Evolutionary conservation across 2,797 vertebrate genomes (phyloP), one percentile per base, ranked within the genome.

Genomic region (Ispidina lecontei): DNA sequence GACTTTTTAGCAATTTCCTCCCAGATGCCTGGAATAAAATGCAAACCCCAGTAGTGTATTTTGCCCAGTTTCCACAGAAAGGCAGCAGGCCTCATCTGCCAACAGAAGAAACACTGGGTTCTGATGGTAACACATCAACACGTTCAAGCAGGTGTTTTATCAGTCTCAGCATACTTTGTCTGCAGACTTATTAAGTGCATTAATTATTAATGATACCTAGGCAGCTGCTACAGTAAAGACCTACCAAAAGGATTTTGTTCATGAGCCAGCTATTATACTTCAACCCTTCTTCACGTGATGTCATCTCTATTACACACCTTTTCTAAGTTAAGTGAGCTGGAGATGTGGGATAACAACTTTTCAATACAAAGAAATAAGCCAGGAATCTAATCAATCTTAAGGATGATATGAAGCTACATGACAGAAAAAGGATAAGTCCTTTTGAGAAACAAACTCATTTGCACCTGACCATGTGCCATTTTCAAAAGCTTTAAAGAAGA

Each of bases 381-480:
- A 79, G 26, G 33, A 89, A 87, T 29, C 39, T 29, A 92, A 89
- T 89, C 84, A 87, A 89, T 71, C 55, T 94, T 25, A 78, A 91
- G 60, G 47, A 81, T 37, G 69, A 88, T 89, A 86, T 74, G 79
- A 89, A 89, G 62, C 63, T 73, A 80, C 17, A 8, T 25, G 77
- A 54, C 74, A 92, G 81, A 95, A n/a, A 94, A 96, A 85, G 69
- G 69, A 14, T 87, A 94, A 96, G 73, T 94, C 62, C 59, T 54
- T 54, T 72, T 70, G 75, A 76, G 90, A 96, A 96, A 94, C 14
- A 43, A 96, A 91, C 79, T 82, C 37, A 83, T 96, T 92, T 94
- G 67, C 87, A 71, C 92, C 79, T 96, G 94, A 77, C 81, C 83
- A 84, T 7, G 21, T 87, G 65, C 44, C 87, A 87, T 69, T 94